Evolutionary conservation across 2,797 vertebrate species (phyloP).

Genomic region (Hippoglossus hippoglossus): DNA sequence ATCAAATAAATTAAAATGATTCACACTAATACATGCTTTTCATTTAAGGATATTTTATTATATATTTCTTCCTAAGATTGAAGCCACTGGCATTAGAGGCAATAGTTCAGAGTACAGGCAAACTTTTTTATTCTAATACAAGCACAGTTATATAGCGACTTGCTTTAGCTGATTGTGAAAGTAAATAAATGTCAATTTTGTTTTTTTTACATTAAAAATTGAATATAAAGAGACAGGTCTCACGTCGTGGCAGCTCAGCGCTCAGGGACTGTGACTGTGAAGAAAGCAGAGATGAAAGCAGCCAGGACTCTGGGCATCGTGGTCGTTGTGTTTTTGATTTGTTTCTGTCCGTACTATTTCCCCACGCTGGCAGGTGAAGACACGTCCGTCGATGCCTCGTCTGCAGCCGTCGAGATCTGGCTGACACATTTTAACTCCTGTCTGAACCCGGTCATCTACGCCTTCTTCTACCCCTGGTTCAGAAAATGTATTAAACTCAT

Average conservation of each 20-base stretch:
- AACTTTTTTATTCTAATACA: no score
- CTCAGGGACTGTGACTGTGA: neutral
- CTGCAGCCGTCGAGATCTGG: constrained; percentile 54
- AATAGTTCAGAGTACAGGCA: no score
- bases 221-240: neutral
- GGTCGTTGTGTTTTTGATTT: constrained; percentile 61
- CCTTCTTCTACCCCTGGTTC: constrained; percentile 65
- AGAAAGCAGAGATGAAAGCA: constrained; percentile 66
- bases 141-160: no score
- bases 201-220: no score
- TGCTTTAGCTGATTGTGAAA: no score
- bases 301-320: constrained; percentile 67
- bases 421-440: constrained; percentile 72
- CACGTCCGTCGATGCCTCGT: constrained; percentile 14
- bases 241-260: neutral
- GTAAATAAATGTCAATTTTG: no score
- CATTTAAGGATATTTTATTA: no score
- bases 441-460: constrained; percentile 62
- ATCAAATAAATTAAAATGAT: neutral
- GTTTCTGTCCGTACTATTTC: constrained; percentile 67
- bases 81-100: no score
- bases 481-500: constrained; percentile 50
- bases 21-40: no score
- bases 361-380: constrained; percentile 35
- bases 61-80: no score